phyloP scores from a whole-genome alignment of 2,113 vertebrate genomes.

The Grantiella picta region DNA sequence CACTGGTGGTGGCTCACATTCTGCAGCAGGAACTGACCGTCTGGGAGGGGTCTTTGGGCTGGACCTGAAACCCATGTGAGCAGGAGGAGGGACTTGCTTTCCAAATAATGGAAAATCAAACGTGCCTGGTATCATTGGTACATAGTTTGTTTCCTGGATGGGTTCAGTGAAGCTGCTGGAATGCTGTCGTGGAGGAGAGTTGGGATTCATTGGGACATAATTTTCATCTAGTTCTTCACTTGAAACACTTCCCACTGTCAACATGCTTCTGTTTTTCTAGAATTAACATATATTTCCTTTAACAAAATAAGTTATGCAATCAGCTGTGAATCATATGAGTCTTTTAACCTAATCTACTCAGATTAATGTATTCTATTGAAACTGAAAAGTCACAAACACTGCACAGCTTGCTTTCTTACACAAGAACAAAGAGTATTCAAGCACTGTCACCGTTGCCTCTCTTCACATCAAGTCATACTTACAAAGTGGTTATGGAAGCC shows the following conservation, averaged over 20 bases:
- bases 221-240: conserved; percentile 95
- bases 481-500: conserved; percentile 94
- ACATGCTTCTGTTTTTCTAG: conserved; percentile 94
- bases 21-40: conserved; percentile 82
- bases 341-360: conserved; percentile 38
- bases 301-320: conserved; percentile 60
- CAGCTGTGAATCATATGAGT: conserved; percentile 32
- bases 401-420: background rate
- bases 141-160: conserved; percentile 93
- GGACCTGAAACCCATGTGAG: conserved; percentile 97
- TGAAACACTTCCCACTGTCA: conserved; percentile 86
- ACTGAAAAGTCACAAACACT: background rate
- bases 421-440: background rate
- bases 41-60: conserved; percentile 96
- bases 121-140: conserved; percentile 95
- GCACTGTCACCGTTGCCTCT: background rate
- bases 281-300: conserved; percentile 70
- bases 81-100: conserved; percentile 96
- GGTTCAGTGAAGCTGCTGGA: conserved; percentile 89
- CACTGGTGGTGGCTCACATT: conserved; percentile 94
- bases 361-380: background rate
- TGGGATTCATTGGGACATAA: conserved; percentile 97
- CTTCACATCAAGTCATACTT: conserved; percentile 74
- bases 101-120: conserved; percentile 96
- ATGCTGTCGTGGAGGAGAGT: conserved; percentile 91